These are phyloP conservation scores for Ophion ventricosus DNA, from an alignment of 2,888 invertebrate species.

Conservation along the genomic window DNA sequence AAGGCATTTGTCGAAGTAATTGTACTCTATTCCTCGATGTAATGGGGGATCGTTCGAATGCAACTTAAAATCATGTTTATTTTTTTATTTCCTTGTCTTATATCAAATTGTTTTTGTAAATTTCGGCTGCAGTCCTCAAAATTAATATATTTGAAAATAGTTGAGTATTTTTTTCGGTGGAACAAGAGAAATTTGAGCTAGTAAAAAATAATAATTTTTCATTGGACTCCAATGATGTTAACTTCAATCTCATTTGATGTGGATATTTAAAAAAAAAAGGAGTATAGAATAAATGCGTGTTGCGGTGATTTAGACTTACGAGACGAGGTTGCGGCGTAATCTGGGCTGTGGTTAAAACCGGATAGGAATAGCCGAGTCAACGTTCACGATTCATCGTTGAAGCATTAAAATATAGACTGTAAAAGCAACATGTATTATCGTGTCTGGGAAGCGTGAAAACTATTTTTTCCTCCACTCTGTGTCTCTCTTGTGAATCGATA, in stretches of 20 bases:
- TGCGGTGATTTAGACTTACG: conserved; percentile 31
- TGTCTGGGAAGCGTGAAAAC: conserved; percentile 23
- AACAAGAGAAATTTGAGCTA: too few relatives aligned
- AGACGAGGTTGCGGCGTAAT: conserved; percentile 34
- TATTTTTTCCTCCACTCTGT: background rate
- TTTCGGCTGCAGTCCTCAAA: too few relatives aligned
- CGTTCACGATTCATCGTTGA: conserved; percentile 24
- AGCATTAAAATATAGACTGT: conserved; percentile 30
- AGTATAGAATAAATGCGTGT: conserved; percentile 24
- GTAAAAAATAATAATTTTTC: too few relatives aligned
- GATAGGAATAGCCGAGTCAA: conserved; percentile 41
- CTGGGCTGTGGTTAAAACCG: conserved; percentile 8
- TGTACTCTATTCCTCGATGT: too few relatives aligned
- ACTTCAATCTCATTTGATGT: background rate
- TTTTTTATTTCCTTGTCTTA: too few relatives aligned
- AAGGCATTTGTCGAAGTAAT: background rate
- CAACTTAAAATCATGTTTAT: too few relatives aligned
- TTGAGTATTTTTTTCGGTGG: too few relatives aligned
- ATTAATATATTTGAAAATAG: too few relatives aligned
- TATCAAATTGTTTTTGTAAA: too few relatives aligned
- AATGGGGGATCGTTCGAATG: too few relatives aligned
- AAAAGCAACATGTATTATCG: conserved; percentile 9
- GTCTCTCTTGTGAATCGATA: conserved; percentile 15
- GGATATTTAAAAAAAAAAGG: conserved; percentile 7
- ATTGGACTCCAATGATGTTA: too few relatives aligned